Evolutionary conservation across 1,140 invertebrate species (phyloP).

Genomic region (Drosophila orena): DNA sequence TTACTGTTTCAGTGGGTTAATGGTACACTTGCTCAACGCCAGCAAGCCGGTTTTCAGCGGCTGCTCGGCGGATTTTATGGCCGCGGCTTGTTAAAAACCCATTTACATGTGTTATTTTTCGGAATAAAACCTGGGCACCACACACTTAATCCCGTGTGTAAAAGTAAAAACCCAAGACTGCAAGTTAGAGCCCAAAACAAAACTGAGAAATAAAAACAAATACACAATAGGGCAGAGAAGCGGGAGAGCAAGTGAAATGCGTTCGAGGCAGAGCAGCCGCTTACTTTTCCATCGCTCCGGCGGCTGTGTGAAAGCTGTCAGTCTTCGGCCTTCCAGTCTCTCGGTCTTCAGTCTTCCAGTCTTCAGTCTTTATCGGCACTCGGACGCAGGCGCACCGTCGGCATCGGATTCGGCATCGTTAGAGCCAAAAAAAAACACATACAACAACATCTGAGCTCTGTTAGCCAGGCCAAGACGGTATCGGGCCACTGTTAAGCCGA

Average conservation of each 20-base stretch:
- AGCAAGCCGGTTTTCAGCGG: conserved; percentile 54
- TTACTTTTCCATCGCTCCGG: conserved; percentile 66
- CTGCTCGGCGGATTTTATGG: conserved; percentile 61
- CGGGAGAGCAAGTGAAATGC: conserved; percentile 75
- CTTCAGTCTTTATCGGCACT: conserved; percentile 71
- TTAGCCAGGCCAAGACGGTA: conserved; percentile 44
- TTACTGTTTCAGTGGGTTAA: conserved; percentile 84
- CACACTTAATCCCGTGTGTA: conserved; percentile 54
- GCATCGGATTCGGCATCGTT: conserved; percentile 10
- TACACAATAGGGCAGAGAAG: conserved; percentile 13
- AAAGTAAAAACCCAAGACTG: conserved; percentile 70
- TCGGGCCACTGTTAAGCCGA: conserved; percentile 30
- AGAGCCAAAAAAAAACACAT: too few relatives aligned
- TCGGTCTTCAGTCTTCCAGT: conserved; percentile 3
- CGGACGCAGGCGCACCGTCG: conserved; percentile 63
- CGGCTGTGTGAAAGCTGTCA: conserved; percentile 75
- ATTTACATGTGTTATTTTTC: conserved; percentile 70
- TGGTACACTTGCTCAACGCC: conserved; percentile 79
- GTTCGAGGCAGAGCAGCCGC: conserved; percentile 52
- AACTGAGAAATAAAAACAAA: conserved; percentile 23
- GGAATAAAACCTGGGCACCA: conserved; percentile 26
- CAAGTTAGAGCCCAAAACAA: conserved; percentile 36
- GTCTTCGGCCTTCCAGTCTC: conserved; percentile 19
- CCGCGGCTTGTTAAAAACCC: conserved; percentile 75
- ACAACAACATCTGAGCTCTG: conserved; percentile 13